phyloP scores from a whole-genome alignment of 2,797 vertebrate genomes.

The Cetoscarus ocellatus region DNA sequence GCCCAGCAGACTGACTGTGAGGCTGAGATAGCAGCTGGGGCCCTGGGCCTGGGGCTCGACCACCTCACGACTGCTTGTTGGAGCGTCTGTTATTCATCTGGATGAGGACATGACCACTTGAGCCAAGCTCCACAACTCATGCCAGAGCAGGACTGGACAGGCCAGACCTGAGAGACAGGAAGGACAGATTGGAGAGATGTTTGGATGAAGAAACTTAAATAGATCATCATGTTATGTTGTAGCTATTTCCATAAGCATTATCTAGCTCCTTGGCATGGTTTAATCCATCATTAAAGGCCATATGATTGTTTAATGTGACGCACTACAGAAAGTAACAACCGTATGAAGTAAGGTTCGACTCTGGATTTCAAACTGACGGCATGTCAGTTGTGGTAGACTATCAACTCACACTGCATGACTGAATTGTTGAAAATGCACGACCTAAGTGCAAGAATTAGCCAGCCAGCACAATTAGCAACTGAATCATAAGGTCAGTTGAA shows the following conservation, averaged over 20 bases:
- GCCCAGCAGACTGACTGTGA: conserved; percentile 66
- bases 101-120: conserved; percentile 18
- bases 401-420: too few relatives aligned
- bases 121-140: conserved; percentile 50
- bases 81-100: conserved; percentile 52
- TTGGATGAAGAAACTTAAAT: conserved; percentile 10
- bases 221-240: background rate
- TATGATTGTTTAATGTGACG: background rate
- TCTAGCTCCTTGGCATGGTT: background rate
- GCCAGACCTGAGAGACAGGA: background rate
- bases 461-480: too few relatives aligned
- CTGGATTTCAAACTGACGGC: too few relatives aligned
- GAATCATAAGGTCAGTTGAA: too few relatives aligned
- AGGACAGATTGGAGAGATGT: background rate
- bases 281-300: background rate
- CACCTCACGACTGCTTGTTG: conserved; percentile 45
- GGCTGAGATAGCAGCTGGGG: conserved; percentile 75
- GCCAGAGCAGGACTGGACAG: conserved; percentile 43
- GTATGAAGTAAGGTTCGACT: background rate
- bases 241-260: background rate
- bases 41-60: conserved; percentile 54
- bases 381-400: too few relatives aligned
- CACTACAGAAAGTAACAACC: background rate
- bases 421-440: too few relatives aligned
- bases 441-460: too few relatives aligned